Evolutionary conservation across 35 echinoderm and acorn worm genomes (phyloP), one percentile per base, ranked within the genome.

Genomic region (Ophiothrix spiculata): DNA sequence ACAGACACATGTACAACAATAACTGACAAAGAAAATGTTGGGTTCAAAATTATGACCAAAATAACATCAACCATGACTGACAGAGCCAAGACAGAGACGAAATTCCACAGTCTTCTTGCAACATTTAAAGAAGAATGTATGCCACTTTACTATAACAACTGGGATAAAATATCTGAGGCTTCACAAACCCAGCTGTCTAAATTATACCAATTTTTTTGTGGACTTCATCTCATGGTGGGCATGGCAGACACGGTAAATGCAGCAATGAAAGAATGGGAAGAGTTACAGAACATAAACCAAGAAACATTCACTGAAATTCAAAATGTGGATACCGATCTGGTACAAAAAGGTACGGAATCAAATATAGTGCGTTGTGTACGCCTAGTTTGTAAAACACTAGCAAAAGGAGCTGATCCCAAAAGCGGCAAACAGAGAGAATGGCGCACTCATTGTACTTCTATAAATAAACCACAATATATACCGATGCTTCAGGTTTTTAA

Each of bases 161-260:
- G 78, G 78, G 21, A 80, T 40, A 2, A n/a, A 31, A 4, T 80
- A 8, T 39, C 38, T 40, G 78, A 80, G 25, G 38, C 16, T 40
- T 28, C 32, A 10, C 78, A 41, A 39, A 45, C 15, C 13, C 16
- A 80, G 17, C 41, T 80, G 21, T 63, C 36, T 8, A 64, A 64
- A 69, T 35, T 64, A 10, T 36, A 84, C 36, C 45, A 84, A 64
- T 84, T 84, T 64, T 84, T 84, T 64, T 84, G 81, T 45, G 81
- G 81, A 1, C 76, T 80, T 40, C 78, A 80, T 25, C 78, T 80
- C 36, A 80, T 80, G 78, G 78, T 39, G 12, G 78, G 78, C 32
- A 39, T 80, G 38, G 78, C 78, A 33, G 78, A 80, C 11, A 80
- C 78, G 13, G 78, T 80, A 21, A 80, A 80, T 80, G 78, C 78